A percentile compares a stretch with the other conserved stretches of the same genome.
phyloP scores from a whole-genome alignment of 2,113 vertebrate species.

The cattle (Bos taurus) region DNA sequence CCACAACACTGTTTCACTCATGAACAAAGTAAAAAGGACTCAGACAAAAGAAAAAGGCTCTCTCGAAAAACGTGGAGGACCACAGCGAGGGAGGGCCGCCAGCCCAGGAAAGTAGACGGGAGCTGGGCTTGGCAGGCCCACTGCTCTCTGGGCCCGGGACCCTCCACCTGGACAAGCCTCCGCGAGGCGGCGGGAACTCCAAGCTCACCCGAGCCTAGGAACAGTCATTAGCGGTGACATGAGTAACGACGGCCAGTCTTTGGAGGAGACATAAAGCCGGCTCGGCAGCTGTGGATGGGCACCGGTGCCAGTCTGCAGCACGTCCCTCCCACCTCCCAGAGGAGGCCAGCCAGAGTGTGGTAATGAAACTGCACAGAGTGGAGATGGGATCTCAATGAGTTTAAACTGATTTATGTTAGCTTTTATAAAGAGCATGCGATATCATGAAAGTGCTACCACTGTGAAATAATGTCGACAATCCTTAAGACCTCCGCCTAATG shows the following conservation, averaged over 20 bases:
- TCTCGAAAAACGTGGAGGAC: not conserved
- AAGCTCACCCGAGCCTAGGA: not conserved
- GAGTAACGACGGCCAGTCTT: constrained; percentile 77
- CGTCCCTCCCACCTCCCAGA: constrained; percentile 73
- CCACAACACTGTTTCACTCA: not conserved
- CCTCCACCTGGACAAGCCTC: constrained; percentile 11
- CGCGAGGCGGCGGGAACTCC: constrained; percentile 41
- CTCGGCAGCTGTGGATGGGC: constrained; percentile 78
- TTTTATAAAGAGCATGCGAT: constrained; percentile 84
- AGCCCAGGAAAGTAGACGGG: not conserved
- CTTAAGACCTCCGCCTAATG: constrained; percentile 85
- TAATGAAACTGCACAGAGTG: constrained; percentile 84
- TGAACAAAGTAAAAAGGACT: not conserved
- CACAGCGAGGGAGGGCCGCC: not conserved
- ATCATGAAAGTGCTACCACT: constrained; percentile 83
- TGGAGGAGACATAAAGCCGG: constrained; percentile 74
- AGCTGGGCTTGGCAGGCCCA: not conserved
- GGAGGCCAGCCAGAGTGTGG: constrained; percentile 81
- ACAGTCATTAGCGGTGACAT: constrained; percentile 76
- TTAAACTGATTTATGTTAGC: constrained; percentile 86
- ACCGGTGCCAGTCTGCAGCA: constrained; percentile 77
- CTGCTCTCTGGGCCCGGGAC: constrained; percentile 17
- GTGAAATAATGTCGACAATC: constrained; percentile 83
- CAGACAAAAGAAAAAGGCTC: not conserved
- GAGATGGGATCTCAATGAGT: constrained; percentile 87